Evolutionary conservation across 2,113 vertebrate species (phyloP).

Genomic region (Junco hyemalis): DNA sequence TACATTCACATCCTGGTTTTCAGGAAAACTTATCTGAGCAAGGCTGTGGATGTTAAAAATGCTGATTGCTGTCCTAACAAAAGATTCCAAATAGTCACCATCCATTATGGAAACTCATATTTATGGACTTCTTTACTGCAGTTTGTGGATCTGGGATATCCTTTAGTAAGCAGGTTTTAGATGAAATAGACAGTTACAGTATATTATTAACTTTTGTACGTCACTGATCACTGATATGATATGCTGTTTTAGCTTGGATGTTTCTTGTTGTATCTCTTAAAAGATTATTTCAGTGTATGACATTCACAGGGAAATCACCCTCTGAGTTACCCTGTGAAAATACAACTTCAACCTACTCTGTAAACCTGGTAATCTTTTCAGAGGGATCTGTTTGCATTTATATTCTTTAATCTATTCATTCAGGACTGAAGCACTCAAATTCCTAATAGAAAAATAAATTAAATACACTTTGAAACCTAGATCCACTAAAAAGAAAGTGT

Average conservation of each 20-base stretch:
- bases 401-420: not conserved
- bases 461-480: not conserved
- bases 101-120: not conserved
- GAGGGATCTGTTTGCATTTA: not conserved
- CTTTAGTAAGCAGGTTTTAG: constrained; percentile 25
- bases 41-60: not conserved
- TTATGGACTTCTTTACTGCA: not conserved
- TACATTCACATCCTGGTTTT: not conserved
- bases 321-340: not conserved
- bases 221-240: not conserved
- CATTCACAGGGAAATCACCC: not conserved
- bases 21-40: not conserved
- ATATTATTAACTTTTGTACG: not conserved
- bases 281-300: not conserved
- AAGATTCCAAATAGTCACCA: not conserved
- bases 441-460: constrained; percentile 7
- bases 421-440: not conserved
- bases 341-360: not conserved
- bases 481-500: not conserved
- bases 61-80: not conserved
- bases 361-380: not conserved
- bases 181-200: not conserved
- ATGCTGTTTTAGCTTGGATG: not conserved
- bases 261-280: not conserved
- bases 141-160: not conserved